phyloP scores from a whole-genome alignment of 2,888 invertebrate genomes.

The Criorhina ranunculi region DNA sequence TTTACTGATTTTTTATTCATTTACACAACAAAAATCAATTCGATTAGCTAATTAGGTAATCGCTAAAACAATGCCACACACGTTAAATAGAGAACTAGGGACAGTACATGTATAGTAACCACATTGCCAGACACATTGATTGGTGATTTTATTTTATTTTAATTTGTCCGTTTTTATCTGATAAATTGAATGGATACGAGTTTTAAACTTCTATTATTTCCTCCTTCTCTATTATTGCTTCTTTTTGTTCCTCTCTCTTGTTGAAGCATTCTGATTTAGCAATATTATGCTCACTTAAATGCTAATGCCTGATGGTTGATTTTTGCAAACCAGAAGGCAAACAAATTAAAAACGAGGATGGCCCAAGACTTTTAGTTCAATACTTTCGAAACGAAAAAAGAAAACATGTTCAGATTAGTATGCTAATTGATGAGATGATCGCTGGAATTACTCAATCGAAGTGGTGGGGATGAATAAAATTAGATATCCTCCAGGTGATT shows the following conservation, averaged over 20 bases:
- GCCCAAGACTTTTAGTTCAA: constrained; percentile 1
- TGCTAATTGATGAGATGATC: constrained; percentile 48
- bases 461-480: constrained; percentile 32
- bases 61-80: background rate
- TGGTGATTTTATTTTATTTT: background rate
- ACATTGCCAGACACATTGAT: background rate
- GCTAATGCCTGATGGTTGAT: background rate
- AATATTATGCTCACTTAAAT: constrained; percentile 13
- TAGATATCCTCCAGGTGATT: constrained; percentile 61
- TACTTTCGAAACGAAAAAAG: constrained; percentile 21
- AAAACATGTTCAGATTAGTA: constrained; percentile 16
- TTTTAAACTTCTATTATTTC: background rate
- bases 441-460: constrained; percentile 31
- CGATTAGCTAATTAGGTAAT: background rate
- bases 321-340: constrained; percentile 10
- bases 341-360: background rate
- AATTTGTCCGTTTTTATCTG: background rate
- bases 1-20: background rate
- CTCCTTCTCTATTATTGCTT: background rate
- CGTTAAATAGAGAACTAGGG: too few relatives aligned
- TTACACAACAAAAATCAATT: constrained; percentile 2
- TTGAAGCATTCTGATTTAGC: background rate
- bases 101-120: too few relatives aligned
- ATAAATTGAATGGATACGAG: constrained; percentile 3
- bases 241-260: background rate